Evolutionary conservation across 2,113 vertebrate genomes (phyloP), one percentile per base, ranked within the genome.

Genomic region (Cephalopholis sonnerati): DNA sequence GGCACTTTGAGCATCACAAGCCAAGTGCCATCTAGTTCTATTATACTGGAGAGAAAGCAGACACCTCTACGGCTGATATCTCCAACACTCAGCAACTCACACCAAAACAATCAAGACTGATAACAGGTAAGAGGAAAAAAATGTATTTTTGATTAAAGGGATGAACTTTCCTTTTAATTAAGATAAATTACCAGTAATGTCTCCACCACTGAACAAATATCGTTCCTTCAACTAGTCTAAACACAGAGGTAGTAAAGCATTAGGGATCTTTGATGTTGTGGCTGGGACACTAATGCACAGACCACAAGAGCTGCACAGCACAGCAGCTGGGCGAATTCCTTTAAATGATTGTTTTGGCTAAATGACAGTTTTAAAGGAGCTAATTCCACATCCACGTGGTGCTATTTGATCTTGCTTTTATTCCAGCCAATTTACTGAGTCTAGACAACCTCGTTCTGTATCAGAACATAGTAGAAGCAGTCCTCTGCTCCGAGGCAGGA

Each of bases 401-500:
- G 57, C 15, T 5, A 11, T 41, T 68, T 74, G 10, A 55, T 55
- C 9, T 50, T 8, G 24, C 25, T 46, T 46, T 62, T 51, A 6
- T 29, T 29, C 9, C 8, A 29, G 12, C 41, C 59, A 54, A 76
- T 55, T 73, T 25, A 51, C 15, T 17, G 46, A 24, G 27, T 63
- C 17, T 25, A 81, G 16, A 59, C n/a, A 8, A 58, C 8, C 20
- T 29, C 7, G 63, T n/a, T 53, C 24, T 22, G 16, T 39, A 12
- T 59, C 29, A n/a, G 61, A 70, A 79, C 51, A 71, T 5, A 74
- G 36, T 8, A 20, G 24, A 63, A 15, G 44, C 27, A 3, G 32
- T 76, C 24, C 8, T 68, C 46, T 68, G 65, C 1, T 58, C 46
- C 44, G 73, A 74, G 15, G 25, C n/a, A 24, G 69, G 22, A 77